A percentile compares a stretch with the other conserved stretches of the same genome.
Evolutionary conservation across 2,888 invertebrate species (phyloP).

Genomic region (Sipunculus nudus): DNA sequence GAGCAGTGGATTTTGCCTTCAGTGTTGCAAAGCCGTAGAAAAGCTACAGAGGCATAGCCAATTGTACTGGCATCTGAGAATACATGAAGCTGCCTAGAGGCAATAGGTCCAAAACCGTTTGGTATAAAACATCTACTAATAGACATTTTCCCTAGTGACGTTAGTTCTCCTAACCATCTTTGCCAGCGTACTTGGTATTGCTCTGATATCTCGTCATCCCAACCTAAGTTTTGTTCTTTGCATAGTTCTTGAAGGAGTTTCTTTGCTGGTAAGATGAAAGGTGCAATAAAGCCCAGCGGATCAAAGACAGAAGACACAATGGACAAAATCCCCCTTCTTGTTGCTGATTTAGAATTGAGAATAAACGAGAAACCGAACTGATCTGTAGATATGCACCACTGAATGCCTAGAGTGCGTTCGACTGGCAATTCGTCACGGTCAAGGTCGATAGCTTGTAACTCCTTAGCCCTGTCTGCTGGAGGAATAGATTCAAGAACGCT

Average conservation of each 20-base stretch:
- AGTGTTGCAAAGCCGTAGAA: background rate
- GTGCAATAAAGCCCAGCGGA: constrained; percentile 37
- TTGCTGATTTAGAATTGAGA: constrained; percentile 18
- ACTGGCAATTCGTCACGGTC: constrained; percentile 22
- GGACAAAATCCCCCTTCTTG: constrained; percentile 37
- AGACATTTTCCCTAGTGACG: too few relatives aligned
- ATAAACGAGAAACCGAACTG: constrained; percentile 22
- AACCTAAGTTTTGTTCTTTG: constrained; percentile 8
- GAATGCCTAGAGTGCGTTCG: constrained; percentile 36
- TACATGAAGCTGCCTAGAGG: background rate
- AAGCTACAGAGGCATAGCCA: background rate
- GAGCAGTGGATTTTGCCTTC: constrained; percentile 20
- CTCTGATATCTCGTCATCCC: constrained; percentile 9
- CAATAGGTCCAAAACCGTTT: background rate
- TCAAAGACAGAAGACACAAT: constrained; percentile 33
- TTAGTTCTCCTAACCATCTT: too few relatives aligned
- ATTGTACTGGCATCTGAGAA: constrained; percentile 1
- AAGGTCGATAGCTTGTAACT: too few relatives aligned
- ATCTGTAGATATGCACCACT: constrained; percentile 39
- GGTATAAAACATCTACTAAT: too few relatives aligned
- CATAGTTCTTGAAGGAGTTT: constrained; percentile 11
- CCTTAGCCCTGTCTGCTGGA: too few relatives aligned
- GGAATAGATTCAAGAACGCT: too few relatives aligned
- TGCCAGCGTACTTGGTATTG: too few relatives aligned
- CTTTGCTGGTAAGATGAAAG: constrained; percentile 29